Evolutionary conservation across 2,888 invertebrate species (phyloP).

Genomic region (Agriopis marginaria): DNA sequence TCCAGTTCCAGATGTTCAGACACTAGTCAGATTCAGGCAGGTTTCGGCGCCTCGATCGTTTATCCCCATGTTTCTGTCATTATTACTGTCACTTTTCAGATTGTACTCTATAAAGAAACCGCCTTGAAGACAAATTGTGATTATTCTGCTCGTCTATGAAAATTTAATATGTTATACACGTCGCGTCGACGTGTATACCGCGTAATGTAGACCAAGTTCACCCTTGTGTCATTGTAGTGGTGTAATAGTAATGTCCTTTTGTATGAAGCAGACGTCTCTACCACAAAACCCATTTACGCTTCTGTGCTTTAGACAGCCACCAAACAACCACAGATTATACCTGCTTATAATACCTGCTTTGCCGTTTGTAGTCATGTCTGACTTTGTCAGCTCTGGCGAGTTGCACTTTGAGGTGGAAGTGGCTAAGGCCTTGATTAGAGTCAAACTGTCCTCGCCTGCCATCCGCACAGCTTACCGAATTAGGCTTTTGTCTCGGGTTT

Average conservation of each 20-base stretch:
- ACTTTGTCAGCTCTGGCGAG: slow-evolving; percentile 11
- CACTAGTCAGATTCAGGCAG: too few relatives aligned
- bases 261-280: slow-evolving; percentile 1
- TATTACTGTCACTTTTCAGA: too few relatives aligned
- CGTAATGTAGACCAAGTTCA: neutral
- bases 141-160: neutral
- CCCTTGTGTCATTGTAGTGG: neutral
- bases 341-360: neutral
- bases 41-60: too few relatives aligned
- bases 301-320: slow-evolving; percentile 7
- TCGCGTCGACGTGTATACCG: neutral
- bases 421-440: slow-evolving; percentile 30
- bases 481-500: slow-evolving; percentile 24
- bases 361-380: slow-evolving; percentile 19
- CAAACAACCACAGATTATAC: slow-evolving; percentile 2
- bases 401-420: slow-evolving; percentile 22
- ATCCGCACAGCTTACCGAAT: slow-evolving; percentile 20
- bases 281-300: slow-evolving; percentile 12
- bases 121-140: neutral
- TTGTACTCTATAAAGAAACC: too few relatives aligned
- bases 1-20: too few relatives aligned
- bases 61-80: too few relatives aligned
- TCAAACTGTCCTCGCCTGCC: slow-evolving; percentile 21
- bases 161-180: neutral
- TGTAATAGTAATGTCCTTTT: neutral